Evolutionary conservation across 2,888 invertebrate genomes (phyloP), one percentile per base, ranked within the genome.

Genomic region (Latrodectus elegans): DNA sequence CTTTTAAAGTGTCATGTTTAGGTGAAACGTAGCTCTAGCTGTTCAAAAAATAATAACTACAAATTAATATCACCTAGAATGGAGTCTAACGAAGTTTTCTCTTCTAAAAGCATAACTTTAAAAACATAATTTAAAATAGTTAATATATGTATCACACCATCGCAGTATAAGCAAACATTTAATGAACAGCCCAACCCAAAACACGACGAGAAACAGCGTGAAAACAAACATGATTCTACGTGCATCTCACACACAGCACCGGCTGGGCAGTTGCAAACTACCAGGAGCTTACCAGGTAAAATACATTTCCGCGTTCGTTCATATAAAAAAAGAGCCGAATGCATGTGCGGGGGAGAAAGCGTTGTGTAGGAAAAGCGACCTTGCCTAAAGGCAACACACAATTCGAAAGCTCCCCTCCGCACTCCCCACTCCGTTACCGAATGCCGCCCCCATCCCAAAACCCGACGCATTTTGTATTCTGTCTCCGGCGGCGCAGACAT

Each of bases 321-420:
- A 60, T 15, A 10, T 15, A 60, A 60, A 60, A 60, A 11, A 11
- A 1, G 11, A 11, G 0, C 38, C 38, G 4, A 38, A 38, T 38
- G 6, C 6, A 38, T 38, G 38, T 38, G 38, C 38, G 2, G 60
- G 60, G 60, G 60, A 11, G 11, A 60, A 60, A 67, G 67, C 81
- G 51, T 80, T 72, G 81, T 67, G 51, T 26, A 26, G 38, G 72
- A 52, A 73, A 38, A 49, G 70, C 85, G 85, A 85, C 85, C 85
- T 85, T 85, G 85, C 85, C 85, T 51, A 52, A 85, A 85, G 85
- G 85, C 85, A 84, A 67, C 84, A 68, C 83, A 22, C 22, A 22
- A 22, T 22, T 22, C 22, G 22, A 22, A 22, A 22, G 22, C 22
- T 83, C 75, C 83, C 68, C 49, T 49, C 71, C 17, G n/a, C 65